Evolutionary conservation across 2,113 vertebrate genomes (phyloP).

Genomic region (Pungitius pungitius): DNA sequence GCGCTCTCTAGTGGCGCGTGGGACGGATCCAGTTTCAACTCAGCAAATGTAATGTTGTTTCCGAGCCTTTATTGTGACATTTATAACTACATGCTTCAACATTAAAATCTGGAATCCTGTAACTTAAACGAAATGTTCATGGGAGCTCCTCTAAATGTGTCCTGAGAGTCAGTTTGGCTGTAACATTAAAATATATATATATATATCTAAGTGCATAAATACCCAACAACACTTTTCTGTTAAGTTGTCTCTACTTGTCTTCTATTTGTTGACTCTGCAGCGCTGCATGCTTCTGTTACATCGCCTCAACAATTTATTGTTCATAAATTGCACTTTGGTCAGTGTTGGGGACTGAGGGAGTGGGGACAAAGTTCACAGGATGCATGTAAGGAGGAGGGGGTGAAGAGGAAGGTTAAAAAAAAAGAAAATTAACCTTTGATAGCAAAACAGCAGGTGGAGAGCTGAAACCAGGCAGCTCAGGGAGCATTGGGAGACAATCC

Average conservation of each 20-base stretch:
- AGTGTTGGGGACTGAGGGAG: constrained; percentile 68
- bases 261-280: background rate
- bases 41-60: background rate
- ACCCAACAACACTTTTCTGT: background rate
- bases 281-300: constrained; percentile 1
- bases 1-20: constrained; percentile 48
- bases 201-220: background rate
- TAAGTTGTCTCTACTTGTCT: background rate
- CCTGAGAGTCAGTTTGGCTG: background rate
- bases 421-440: constrained; percentile 77
- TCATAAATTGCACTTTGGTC: constrained; percentile 77
- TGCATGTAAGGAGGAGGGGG: constrained; percentile 69
- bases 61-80: background rate
- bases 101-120: background rate
- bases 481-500: constrained; percentile 58
- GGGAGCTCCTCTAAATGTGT: background rate
- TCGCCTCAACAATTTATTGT: constrained; percentile 59
- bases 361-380: constrained; percentile 81
- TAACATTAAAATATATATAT: background rate
- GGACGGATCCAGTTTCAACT: background rate
- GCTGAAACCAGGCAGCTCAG: constrained; percentile 66
- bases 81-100: background rate
- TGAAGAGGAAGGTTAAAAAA: constrained; percentile 72
- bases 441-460: constrained; percentile 80
- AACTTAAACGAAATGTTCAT: background rate